These are phyloP conservation scores for Hippocampus barbouri DNA, from an alignment of 2,113 vertebrate genomes.

Conservation along the genomic window DNA sequence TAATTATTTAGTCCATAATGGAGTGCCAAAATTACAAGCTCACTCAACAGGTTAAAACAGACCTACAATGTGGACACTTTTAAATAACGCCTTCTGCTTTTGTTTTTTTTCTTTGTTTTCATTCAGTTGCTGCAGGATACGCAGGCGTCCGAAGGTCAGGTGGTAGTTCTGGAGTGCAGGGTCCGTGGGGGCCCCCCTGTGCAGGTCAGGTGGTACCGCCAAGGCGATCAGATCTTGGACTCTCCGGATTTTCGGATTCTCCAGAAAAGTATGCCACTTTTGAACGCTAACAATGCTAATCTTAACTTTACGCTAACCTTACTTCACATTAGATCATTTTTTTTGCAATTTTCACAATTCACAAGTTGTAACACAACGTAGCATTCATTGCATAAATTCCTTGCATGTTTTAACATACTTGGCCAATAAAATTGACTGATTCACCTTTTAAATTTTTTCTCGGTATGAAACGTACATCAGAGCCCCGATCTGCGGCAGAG, in stretches of 20 bases:
- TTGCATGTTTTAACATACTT: not conserved
- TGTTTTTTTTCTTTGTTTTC: not conserved
- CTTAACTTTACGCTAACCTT: not conserved
- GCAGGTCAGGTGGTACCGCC: slow-evolving; percentile 86
- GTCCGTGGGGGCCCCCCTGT: slow-evolving; percentile 82
- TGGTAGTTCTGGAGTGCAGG: slow-evolving; percentile 92
- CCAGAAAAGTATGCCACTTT: slow-evolving; percentile 86
- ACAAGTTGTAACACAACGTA: not conserved
- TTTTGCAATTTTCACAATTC: not conserved
- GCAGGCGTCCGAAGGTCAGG: slow-evolving; percentile 86
- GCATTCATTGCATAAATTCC: not conserved
- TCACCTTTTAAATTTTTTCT: slow-evolving; percentile 3
- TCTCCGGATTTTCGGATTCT: slow-evolving; percentile 96
- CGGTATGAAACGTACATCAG: slow-evolving; percentile 32
- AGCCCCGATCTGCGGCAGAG: slow-evolving; percentile 70
- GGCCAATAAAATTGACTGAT: not conserved
- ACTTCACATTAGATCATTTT: not conserved
- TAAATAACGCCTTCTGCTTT: not conserved
- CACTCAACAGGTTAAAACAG: not conserved
- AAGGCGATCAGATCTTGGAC: slow-evolving; percentile 88
- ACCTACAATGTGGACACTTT: not conserved
- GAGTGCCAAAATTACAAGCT: too few relatives aligned
- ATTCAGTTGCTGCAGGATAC: slow-evolving; percentile 83
- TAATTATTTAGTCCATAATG: too few relatives aligned
- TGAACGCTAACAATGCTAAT: not conserved